Conservation (phyloP, 2,888 invertebrate genomes). For the Cataglyphis cursor region DNA sequence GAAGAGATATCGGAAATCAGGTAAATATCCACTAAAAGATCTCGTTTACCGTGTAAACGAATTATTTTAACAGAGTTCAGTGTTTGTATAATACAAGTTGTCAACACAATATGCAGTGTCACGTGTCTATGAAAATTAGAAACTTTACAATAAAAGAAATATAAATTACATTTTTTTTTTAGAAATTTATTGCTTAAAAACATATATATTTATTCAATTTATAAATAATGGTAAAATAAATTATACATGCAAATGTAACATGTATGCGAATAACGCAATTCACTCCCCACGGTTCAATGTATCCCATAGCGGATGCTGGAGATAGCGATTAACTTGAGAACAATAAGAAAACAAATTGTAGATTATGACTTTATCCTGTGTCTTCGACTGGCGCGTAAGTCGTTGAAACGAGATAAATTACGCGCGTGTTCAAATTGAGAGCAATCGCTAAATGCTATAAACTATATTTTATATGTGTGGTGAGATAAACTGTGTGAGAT, state of each 20-base stretch:
- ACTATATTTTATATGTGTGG: slow-evolving; percentile 21
- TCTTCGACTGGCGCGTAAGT: slow-evolving; percentile 53
- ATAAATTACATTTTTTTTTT: slow-evolving; percentile 63
- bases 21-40: slow-evolving; percentile 66
- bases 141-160: background rate
- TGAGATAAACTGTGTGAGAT: background rate
- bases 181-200: slow-evolving; percentile 67
- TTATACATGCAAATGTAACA: slow-evolving; percentile 52
- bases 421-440: slow-evolving; percentile 55
- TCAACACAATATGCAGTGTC: too few species aligned
- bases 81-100: background rate
- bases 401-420: slow-evolving; percentile 64
- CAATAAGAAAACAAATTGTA: slow-evolving; percentile 69
- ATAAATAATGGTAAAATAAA: slow-evolving; percentile 60
- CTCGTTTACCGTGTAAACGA: background rate
- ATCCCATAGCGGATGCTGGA: slow-evolving; percentile 70
- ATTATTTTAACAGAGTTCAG: background rate
- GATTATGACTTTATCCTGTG: slow-evolving; percentile 63
- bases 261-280: slow-evolving; percentile 70
- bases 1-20: slow-evolving; percentile 92
- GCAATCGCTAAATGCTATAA: slow-evolving; percentile 44
- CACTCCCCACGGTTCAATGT: slow-evolving; percentile 66
- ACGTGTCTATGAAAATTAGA: background rate
- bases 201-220: slow-evolving; percentile 55
- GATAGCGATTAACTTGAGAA: slow-evolving; percentile 69